Evolutionary conservation across 2,888 invertebrate species (phyloP).

Genomic region (Sabellastarte sp.): DNA sequence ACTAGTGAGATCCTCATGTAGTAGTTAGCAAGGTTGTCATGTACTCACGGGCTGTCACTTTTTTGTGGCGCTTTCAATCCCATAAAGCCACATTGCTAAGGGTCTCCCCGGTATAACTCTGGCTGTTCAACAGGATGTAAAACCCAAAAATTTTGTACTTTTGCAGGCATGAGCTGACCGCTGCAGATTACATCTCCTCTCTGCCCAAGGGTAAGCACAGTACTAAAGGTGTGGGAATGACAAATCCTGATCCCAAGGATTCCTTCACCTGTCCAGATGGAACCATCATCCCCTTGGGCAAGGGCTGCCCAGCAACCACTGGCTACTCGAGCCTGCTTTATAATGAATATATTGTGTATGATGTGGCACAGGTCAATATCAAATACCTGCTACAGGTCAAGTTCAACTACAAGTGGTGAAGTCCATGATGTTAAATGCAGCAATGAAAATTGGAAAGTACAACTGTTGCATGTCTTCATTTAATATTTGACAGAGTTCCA

Average conservation of each 20-base stretch:
- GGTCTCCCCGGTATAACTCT: too few species aligned
- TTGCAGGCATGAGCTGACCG: conserved; percentile 72
- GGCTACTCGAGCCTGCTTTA: conserved; percentile 71
- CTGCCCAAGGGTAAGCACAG: conserved; percentile 83
- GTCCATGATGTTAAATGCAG: too few species aligned
- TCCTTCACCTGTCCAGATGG: conserved; percentile 67
- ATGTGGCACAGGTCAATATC: conserved; percentile 88
- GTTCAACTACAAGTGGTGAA: conserved; percentile 73
- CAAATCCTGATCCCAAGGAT: conserved; percentile 76
- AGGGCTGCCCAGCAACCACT: conserved; percentile 33
- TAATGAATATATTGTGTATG: conserved; percentile 94
- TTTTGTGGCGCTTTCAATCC: too few species aligned
- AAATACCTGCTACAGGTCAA: conserved; percentile 84
- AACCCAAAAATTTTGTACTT: neutral
- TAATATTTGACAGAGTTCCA: too few species aligned
- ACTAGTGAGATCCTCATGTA: too few species aligned
- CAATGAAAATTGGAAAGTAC: too few species aligned
- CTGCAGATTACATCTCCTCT: conserved; percentile 74
- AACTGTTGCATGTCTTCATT: too few species aligned
- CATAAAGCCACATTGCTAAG: too few species aligned
- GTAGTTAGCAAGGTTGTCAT: too few species aligned
- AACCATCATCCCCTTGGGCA: conserved; percentile 57
- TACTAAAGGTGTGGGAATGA: conserved; percentile 80
- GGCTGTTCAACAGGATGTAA: too few species aligned
- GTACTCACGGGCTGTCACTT: too few species aligned